These are phyloP conservation scores for Cryptocephalus moraei DNA, from an alignment of 2,888 invertebrate species.

Conservation along the genomic window DNA sequence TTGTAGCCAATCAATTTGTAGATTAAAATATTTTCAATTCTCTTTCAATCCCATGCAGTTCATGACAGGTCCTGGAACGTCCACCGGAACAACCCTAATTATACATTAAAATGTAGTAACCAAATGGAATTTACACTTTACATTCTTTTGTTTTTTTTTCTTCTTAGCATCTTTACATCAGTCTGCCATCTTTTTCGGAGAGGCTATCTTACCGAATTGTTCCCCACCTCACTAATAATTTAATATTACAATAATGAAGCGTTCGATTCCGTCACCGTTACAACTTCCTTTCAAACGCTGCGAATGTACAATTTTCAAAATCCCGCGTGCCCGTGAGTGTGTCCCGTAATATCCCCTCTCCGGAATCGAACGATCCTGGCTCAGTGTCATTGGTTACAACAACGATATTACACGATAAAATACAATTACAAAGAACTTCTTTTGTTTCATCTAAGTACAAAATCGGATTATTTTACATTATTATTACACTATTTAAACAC, in stretches of 20 bases:
- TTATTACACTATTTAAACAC: slow-evolving; percentile 32
- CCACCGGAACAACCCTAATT: background rate
- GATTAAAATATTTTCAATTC: too few species aligned
- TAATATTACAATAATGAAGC: background rate
- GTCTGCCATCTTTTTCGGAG: slow-evolving; percentile 31
- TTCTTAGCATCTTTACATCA: slow-evolving; percentile 41
- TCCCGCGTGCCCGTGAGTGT: too few species aligned
- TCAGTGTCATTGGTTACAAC: too few species aligned
- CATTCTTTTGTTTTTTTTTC: slow-evolving; percentile 34
- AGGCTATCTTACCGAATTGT: slow-evolving; percentile 25
- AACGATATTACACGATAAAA: slow-evolving; percentile 9
- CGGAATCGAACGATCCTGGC: too few species aligned
- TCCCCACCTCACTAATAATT: slow-evolving; percentile 25
- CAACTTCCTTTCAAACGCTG: too few species aligned
- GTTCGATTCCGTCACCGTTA: too few species aligned
- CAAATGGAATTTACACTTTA: slow-evolving; percentile 42
- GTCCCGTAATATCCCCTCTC: too few species aligned
- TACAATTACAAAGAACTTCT: slow-evolving; percentile 26
- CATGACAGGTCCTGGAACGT: too few species aligned
- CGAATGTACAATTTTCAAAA: too few species aligned
- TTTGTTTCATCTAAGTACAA: slow-evolving; percentile 24
- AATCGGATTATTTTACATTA: slow-evolving; percentile 32
- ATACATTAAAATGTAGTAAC: slow-evolving; percentile 22
- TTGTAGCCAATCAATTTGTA: too few species aligned
- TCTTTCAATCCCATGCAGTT: too few species aligned